phyloP scores from a whole-genome alignment of 2,113 vertebrate species.

The Pimephales promelas region DNA sequence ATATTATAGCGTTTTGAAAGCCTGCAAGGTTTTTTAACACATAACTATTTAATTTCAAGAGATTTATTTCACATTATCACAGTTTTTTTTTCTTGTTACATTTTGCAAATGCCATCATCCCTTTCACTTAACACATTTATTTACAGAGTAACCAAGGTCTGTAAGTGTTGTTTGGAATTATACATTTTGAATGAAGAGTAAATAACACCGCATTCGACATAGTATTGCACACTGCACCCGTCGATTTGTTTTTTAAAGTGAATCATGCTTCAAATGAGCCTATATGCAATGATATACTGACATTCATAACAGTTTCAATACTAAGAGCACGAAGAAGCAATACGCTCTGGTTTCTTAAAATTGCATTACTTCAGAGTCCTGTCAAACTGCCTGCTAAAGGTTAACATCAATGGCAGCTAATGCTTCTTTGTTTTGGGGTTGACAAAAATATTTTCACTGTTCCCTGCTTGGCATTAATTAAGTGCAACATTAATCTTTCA shows the following conservation, averaged over 20 bases:
- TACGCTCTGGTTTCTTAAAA: background rate
- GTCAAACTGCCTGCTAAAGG: slow-evolving; percentile 7
- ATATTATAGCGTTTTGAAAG: background rate
- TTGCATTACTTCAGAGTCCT: background rate
- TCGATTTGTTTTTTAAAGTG: too few relatives aligned
- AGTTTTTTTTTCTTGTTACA: background rate
- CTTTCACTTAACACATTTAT: background rate
- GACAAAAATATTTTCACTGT: slow-evolving; percentile 64
- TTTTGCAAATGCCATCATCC: background rate
- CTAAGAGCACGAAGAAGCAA: background rate
- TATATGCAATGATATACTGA: background rate
- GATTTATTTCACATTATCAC: background rate
- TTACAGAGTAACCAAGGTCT: background rate
- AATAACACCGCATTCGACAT: background rate
- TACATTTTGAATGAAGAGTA: background rate
- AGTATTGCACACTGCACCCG: background rate
- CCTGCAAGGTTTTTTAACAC: background rate
- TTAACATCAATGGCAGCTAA: slow-evolving; percentile 11
- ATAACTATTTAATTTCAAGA: background rate
- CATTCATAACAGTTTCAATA: background rate
- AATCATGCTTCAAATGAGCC: background rate
- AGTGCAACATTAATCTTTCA: slow-evolving; percentile 69
- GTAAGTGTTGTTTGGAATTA: background rate
- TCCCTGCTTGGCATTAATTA: slow-evolving; percentile 69
- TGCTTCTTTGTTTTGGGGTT: slow-evolving; percentile 56